Evolutionary conservation across 2,113 vertebrate genomes (phyloP), one percentile per base, ranked within the genome.

Genomic region (Lophochroa leadbeateri): DNA sequence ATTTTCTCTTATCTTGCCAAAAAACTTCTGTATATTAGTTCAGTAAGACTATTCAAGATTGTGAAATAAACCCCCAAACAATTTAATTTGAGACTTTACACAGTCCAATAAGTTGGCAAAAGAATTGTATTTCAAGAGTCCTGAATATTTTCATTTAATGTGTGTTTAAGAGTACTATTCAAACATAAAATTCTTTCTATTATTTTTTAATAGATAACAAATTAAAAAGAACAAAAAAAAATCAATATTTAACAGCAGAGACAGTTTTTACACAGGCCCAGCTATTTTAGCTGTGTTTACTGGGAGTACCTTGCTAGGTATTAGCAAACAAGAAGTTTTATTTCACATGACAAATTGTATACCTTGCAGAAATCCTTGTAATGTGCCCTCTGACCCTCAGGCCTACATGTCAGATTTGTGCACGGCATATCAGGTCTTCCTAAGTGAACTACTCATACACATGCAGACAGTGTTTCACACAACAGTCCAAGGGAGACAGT

Each of bases 321-420:
- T 67, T 46, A 78, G 33, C 31, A 46, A 94, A 60, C 15, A 91
- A 46, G 8, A 88, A 77, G 9, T 35, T 86, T 83, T 93, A 90
- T 95, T 92, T 80, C 43, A 47, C 61, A 29, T 0, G 75, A 70
- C 90, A 88, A 88, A 76, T 39, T 50, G 63, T 43, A 63, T 41
- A 90, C 90, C 92, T 92, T 85, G 87, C 82, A 95, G 82, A 95
- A 95, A 94, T 94, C 49, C 41, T 80, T 85, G 71, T 82, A 93
- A 86, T 24, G 0, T 79, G 77, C 80, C 68, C 60, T 76, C 61
- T 92, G 89, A 96, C 58, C 53, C 58, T 9, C 69, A 71, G 82
- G 95, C 55, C 55, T 71, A 41, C 39, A 46, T 67, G 82, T 86
- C 88, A 86, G 64, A 43, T 86, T 78, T 75, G 27, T 52, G 46